Percentiles rank a stretch among this genome's conserved stretches.
Evolutionary conservation across 1,140 invertebrate genomes (phyloP).

Genomic region (Lucilia cuprina): DNA sequence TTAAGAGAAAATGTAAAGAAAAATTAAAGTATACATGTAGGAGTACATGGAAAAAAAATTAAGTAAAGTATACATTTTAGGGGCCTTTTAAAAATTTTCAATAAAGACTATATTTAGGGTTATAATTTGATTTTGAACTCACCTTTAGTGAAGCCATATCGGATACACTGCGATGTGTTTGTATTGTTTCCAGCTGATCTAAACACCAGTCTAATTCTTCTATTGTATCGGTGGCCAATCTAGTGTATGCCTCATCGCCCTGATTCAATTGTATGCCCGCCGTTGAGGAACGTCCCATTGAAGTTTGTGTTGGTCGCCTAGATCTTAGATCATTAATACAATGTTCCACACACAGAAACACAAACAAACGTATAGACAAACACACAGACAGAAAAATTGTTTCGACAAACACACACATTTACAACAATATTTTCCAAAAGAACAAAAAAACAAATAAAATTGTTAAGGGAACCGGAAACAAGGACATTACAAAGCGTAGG

Average conservation of each 20-base stretch:
- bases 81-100: not conserved
- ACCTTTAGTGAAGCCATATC: slow-evolving; percentile 99
- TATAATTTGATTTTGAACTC: slow-evolving; percentile 47
- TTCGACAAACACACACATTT: slow-evolving; percentile 34
- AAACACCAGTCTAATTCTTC: slow-evolving; percentile 99
- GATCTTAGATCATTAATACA: slow-evolving; percentile 62
- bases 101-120: slow-evolving; percentile 9
- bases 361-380: slow-evolving; percentile 1
- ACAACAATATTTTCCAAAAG: not conserved
- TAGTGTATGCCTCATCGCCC: slow-evolving; percentile 89
- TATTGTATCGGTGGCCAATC: slow-evolving; percentile 93
- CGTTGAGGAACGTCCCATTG: slow-evolving; percentile 50
- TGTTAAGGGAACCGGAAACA: not conserved
- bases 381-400: slow-evolving; percentile 37
- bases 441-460: not conserved
- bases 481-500: not conserved
- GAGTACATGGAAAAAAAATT: not conserved
- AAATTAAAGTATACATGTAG: too few species aligned
- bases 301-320: slow-evolving; percentile 59
- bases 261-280: slow-evolving; percentile 59
- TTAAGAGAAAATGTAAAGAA: too few species aligned
- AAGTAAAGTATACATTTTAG: not conserved
- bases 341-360: slow-evolving; percentile 43
- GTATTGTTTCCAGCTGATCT: slow-evolving; percentile 98
- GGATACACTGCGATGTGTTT: slow-evolving; percentile 97